Conservation (phyloP, 2,888 invertebrate genomes). For the Meandrusa payeni region DNA sequence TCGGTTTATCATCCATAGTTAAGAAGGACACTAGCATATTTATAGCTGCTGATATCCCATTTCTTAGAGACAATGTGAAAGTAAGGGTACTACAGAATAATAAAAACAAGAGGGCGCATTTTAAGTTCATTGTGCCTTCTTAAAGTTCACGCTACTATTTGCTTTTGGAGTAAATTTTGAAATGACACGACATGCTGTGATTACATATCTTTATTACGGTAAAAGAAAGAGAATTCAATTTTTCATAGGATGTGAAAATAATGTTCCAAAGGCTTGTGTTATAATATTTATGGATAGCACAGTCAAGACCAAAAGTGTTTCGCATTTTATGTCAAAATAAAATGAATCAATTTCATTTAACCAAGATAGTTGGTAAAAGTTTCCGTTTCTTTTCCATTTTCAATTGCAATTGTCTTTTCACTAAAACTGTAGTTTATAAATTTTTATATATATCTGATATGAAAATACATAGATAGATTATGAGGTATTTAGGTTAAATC, state of each 20-base stretch:
- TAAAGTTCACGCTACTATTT: not conserved
- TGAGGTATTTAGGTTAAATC: too few species aligned
- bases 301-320: not conserved
- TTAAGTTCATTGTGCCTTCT: conserved; percentile 10
- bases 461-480: too few species aligned
- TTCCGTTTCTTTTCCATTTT: too few species aligned
- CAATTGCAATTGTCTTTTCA: too few species aligned
- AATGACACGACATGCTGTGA: not conserved
- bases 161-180: not conserved
- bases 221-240: not conserved
- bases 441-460: too few species aligned
- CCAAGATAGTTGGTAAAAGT: too few species aligned
- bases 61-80: not conserved
- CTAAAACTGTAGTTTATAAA: too few species aligned
- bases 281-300: conserved; percentile 9
- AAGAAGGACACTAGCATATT: conserved; percentile 41
- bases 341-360: too few species aligned
- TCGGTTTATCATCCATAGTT: conserved; percentile 43
- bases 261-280: not conserved
- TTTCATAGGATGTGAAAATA: conserved; percentile 10
- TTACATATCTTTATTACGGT: not conserved
- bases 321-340: too few species aligned
- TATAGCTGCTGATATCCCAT: not conserved
- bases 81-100: not conserved
- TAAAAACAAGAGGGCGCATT: not conserved